These are phyloP conservation scores for Perizoma affinitatum DNA, from an alignment of 2,888 invertebrate species.

Conservation along the genomic window DNA sequence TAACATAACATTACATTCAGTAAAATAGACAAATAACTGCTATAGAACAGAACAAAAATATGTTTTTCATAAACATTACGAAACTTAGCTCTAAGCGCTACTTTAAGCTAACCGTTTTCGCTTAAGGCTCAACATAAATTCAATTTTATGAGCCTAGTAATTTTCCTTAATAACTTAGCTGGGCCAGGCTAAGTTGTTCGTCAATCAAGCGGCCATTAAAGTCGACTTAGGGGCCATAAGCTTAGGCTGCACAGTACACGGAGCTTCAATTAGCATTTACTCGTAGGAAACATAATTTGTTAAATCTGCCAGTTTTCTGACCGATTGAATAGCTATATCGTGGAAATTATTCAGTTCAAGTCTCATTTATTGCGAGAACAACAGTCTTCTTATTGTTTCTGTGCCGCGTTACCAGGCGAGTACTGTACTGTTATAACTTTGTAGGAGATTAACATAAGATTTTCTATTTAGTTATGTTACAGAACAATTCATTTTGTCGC, in stretches of 20 bases:
- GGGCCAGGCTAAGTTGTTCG: slow-evolving; percentile 26
- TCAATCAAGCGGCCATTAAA: slow-evolving; percentile 35
- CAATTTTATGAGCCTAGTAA: slow-evolving; percentile 32
- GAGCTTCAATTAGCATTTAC: slow-evolving; percentile 4
- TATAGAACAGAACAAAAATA: too few species aligned
- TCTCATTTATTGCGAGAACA: too few species aligned
- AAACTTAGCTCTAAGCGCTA: background rate
- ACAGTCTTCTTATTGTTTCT: too few species aligned
- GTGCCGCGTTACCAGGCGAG: background rate
- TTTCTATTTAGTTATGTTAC: slow-evolving; percentile 38
- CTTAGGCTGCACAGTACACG: slow-evolving; percentile 11
- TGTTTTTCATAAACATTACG: too few species aligned
- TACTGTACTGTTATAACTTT: slow-evolving; percentile 14
- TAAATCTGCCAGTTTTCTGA: too few species aligned
- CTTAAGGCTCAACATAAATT: slow-evolving; percentile 30
- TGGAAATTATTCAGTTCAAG: too few species aligned
- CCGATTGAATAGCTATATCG: too few species aligned
- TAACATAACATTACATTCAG: too few species aligned
- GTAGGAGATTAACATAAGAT: slow-evolving; percentile 37
- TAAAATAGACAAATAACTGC: too few species aligned
- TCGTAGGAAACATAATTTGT: too few species aligned
- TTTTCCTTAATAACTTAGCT: slow-evolving; percentile 31
- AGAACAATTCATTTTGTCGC: slow-evolving; percentile 52
- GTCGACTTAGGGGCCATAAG: slow-evolving; percentile 27
- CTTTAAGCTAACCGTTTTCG: slow-evolving; percentile 26